These are phyloP conservation scores for Philopotamus ludificatus DNA, from an alignment of 1,140 invertebrate species.

Conservation along the genomic window DNA sequence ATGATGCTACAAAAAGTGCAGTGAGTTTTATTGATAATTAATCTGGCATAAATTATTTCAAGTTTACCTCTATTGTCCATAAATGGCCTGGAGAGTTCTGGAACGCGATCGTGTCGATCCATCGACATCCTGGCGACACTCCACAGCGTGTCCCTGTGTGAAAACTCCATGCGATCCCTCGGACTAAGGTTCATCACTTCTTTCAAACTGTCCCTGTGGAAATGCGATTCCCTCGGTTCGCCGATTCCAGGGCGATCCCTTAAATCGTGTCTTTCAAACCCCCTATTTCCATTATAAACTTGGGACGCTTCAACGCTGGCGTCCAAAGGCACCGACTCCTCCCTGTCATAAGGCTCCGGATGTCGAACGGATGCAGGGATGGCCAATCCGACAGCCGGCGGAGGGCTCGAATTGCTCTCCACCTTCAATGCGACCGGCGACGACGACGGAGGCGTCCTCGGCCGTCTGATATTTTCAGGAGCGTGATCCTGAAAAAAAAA, in stretches of 20 bases:
- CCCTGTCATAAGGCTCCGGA: conserved; percentile 8
- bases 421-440: conserved; percentile 34
- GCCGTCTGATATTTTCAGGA: conserved; percentile 9
- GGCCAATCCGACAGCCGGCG: conserved; percentile 2
- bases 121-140: conserved; percentile 36
- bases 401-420: conserved; percentile 33
- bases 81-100: conserved; percentile 23
- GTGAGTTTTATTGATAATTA: background rate
- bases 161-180: conserved; percentile 9
- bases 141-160: conserved; percentile 33
- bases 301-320: conserved; percentile 4
- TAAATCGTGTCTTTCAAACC: conserved; percentile 14
- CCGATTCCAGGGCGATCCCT: conserved; percentile 5
- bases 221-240: conserved; percentile 21
- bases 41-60: background rate
- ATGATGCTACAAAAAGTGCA: too few relatives aligned
- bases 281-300: background rate
- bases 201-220: conserved; percentile 18
- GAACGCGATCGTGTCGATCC: conserved; percentile 27
- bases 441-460: conserved; percentile 26
- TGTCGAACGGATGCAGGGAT: conserved; percentile 4
- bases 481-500: conserved; percentile 24
- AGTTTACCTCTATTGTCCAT: conserved; percentile 30
- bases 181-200: conserved; percentile 27
- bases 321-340: conserved; percentile 7